phyloP scores from a whole-genome alignment of 1,140 invertebrate species.

The Antheraea pernyi region DNA sequence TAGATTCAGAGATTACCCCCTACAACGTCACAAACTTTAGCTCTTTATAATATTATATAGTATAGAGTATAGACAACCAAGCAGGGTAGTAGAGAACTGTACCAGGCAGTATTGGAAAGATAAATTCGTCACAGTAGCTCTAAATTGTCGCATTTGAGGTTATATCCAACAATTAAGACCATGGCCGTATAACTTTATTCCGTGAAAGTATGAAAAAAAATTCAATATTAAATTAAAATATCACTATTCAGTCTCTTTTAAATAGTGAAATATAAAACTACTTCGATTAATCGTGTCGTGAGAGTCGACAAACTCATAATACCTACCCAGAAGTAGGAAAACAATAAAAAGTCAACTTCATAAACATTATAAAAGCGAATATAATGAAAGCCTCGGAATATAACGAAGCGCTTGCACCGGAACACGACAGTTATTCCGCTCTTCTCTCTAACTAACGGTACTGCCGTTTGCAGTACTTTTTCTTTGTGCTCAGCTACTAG shows the following conservation, averaged over 20 bases:
- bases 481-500: constrained; percentile 34
- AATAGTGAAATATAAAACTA: background rate
- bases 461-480: constrained; percentile 48
- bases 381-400: constrained; percentile 17
- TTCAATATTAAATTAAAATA: no score
- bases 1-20: no score
- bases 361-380: constrained; percentile 14
- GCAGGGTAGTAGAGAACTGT: no score
- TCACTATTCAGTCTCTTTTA: background rate
- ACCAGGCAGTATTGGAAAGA: no score
- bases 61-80: no score
- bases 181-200: no score
- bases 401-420: constrained; percentile 30
- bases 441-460: constrained; percentile 55
- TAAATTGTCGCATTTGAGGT: no score
- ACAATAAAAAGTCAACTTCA: constrained; percentile 6
- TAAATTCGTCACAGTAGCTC: no score
- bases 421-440: constrained; percentile 56
- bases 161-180: no score
- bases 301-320: constrained; percentile 5
- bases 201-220: no score
- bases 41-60: no score
- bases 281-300: constrained; percentile 4
- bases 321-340: constrained; percentile 9
- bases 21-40: no score